Evolutionary conservation across 2,888 invertebrate genomes (phyloP).

Genomic region (Hyalella azteca): DNA sequence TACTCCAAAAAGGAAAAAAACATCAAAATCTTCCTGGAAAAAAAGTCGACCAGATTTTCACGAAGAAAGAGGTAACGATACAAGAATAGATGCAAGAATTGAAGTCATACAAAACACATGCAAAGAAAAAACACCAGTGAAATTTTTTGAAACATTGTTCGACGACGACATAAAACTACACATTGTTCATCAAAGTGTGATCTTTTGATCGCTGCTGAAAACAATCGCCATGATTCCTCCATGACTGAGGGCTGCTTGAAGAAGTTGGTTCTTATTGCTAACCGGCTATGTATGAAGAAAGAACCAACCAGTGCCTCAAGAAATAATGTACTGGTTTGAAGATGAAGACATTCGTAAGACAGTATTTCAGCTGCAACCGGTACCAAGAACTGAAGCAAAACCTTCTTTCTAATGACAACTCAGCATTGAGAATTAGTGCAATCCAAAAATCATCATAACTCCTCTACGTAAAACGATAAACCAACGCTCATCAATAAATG

Average conservation of each 20-base stretch:
- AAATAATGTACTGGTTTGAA: neutral
- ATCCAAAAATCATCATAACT: neutral
- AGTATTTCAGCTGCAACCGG: constrained; percentile 3
- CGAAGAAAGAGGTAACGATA: constrained; percentile 12
- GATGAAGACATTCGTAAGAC: constrained; percentile 6
- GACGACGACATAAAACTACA: constrained; percentile 4
- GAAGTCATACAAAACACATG: constrained; percentile 3
- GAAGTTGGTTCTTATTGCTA: constrained; percentile 11
- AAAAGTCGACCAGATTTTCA: constrained; percentile 5
- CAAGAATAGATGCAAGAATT: constrained; percentile 12
- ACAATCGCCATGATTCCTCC: constrained; percentile 2
- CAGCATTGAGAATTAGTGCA: constrained; percentile 1
- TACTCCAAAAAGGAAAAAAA: constrained; percentile 7
- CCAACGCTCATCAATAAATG: constrained; percentile 38
- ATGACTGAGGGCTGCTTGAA: constrained; percentile 7
- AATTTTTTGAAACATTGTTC: constrained; percentile 1
- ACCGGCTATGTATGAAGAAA: neutral
- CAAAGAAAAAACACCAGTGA: constrained; percentile 6
- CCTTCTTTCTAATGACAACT: constrained; percentile 11
- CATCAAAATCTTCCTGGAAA: constrained; percentile 12
- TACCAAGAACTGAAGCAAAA: constrained; percentile 12
- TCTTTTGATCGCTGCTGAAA: neutral
- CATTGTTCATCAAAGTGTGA: constrained; percentile 5
- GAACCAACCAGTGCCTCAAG: neutral
- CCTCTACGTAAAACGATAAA: neutral